Conservation (phyloP, 2,113 vertebrate species). For the Pollachius pollachius region DNA sequence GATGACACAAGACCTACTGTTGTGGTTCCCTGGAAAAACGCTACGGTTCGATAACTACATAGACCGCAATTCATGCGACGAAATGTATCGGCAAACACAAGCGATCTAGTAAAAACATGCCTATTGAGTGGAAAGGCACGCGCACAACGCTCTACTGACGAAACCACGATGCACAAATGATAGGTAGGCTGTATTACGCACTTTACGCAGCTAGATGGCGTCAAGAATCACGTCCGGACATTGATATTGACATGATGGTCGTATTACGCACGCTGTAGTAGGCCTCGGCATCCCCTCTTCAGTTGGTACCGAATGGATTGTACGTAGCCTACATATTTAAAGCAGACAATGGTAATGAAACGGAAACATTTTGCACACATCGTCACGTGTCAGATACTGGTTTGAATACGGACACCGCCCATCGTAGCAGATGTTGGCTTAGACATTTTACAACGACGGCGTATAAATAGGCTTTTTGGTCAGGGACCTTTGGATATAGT, state of each 20-base stretch:
- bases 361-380: not conserved
- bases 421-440: too few relatives aligned
- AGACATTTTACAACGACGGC: too few relatives aligned
- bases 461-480: too few relatives aligned
- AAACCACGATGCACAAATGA: conserved; percentile 47
- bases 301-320: not conserved
- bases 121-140: conserved; percentile 36
- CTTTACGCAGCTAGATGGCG: conserved; percentile 39
- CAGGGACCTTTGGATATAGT: too few relatives aligned
- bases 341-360: not conserved
- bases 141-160: conserved; percentile 50
- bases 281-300: not conserved
- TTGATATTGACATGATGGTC: conserved; percentile 24
- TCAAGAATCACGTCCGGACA: conserved; percentile 36
- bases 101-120: conserved; percentile 45
- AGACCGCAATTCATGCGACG: conserved; percentile 26
- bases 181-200: conserved; percentile 42
- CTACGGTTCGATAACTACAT: conserved; percentile 5
- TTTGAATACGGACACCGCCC: too few relatives aligned
- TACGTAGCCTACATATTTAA: not conserved
- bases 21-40: not conserved
- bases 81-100: conserved; percentile 18
- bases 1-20: conserved; percentile 15
- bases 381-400: too few relatives aligned
- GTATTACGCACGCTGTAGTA: not conserved